A percentile compares a stretch with the other conserved stretches of the same genome.
These are phyloP conservation scores for Pitangus sulphuratus DNA, from an alignment of 2,797 vertebrate species.

Conservation along the genomic window DNA sequence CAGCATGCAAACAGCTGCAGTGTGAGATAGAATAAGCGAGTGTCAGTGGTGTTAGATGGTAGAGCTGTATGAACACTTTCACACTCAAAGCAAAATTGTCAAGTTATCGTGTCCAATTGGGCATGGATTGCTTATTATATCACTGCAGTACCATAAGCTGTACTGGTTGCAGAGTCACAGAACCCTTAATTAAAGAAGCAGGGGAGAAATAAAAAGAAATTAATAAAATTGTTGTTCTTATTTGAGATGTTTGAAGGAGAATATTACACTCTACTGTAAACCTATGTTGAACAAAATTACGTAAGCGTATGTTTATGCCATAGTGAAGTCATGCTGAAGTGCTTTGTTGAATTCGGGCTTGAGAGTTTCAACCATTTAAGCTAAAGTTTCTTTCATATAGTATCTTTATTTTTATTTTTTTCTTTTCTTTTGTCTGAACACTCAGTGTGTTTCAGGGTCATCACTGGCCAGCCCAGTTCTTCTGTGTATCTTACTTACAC, in stretches of 20 bases:
- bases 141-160: slow-evolving; percentile 30
- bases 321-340: not conserved
- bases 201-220: not conserved
- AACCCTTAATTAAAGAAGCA: slow-evolving; percentile 26
- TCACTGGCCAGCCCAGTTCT: not conserved
- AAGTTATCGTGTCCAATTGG: slow-evolving; percentile 7
- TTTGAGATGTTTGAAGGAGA: not conserved
- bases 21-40: slow-evolving; percentile 47
- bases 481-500: not conserved
- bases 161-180: slow-evolving; percentile 11
- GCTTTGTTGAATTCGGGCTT: not conserved
- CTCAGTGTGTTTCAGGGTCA: not conserved
- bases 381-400: not conserved
- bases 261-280: not conserved
- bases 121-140: slow-evolving; percentile 61
- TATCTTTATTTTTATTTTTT: not conserved
- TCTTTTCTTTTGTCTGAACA: not conserved
- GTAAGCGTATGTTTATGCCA: not conserved
- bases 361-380: not conserved
- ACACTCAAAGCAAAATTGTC: slow-evolving; percentile 38
- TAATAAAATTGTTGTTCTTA: not conserved
- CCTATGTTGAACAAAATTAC: not conserved
- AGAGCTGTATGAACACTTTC: not conserved
- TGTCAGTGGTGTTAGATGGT: slow-evolving; percentile 35
- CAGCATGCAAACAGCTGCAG: slow-evolving; percentile 41